Conservation (phyloP, 2,797 vertebrate genomes). For the Rhodeus uyekii region DNA sequence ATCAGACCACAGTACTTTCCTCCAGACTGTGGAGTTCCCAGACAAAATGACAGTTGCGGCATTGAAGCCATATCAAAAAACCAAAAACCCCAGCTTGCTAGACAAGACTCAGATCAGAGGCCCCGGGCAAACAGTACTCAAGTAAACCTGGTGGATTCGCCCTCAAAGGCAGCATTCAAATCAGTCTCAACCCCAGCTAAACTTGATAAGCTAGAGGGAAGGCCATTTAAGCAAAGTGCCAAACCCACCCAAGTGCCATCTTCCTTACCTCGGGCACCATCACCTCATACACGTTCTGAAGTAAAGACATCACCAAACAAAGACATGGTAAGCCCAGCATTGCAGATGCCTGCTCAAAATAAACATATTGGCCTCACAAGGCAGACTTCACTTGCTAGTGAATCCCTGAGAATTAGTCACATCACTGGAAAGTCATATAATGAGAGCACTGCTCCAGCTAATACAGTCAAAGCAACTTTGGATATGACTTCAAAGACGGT, state of each 20-base stretch:
- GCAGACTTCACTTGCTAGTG: constrained; percentile 34
- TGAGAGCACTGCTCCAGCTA: constrained; percentile 48
- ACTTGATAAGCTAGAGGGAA: constrained; percentile 55
- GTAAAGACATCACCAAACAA: constrained; percentile 30
- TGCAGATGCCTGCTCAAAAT: constrained; percentile 9
- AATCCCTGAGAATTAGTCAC: constrained; percentile 15
- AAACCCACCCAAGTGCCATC: background rate
- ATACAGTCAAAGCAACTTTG: constrained; percentile 44
- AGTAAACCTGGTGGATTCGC: constrained; percentile 61
- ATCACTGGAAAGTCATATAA: constrained; percentile 7
- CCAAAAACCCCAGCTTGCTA: constrained; percentile 42
- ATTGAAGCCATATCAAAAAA: background rate
- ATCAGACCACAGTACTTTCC: constrained; percentile 50
- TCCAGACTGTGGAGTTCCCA: constrained; percentile 46
- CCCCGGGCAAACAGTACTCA: constrained; percentile 37
- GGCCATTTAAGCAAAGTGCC: background rate
- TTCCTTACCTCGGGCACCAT: background rate
- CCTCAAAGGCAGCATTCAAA: constrained; percentile 19
- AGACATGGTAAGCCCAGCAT: background rate
- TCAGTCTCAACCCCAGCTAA: background rate
- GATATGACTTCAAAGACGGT: constrained; percentile 54
- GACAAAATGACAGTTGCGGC: constrained; percentile 40
- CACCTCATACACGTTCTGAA: constrained; percentile 37
- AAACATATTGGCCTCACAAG: constrained; percentile 21
- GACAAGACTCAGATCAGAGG: constrained; percentile 7